These are phyloP conservation scores for Sinelater perroti DNA, from an alignment of 2,888 invertebrate genomes.

Conservation along the genomic window DNA sequence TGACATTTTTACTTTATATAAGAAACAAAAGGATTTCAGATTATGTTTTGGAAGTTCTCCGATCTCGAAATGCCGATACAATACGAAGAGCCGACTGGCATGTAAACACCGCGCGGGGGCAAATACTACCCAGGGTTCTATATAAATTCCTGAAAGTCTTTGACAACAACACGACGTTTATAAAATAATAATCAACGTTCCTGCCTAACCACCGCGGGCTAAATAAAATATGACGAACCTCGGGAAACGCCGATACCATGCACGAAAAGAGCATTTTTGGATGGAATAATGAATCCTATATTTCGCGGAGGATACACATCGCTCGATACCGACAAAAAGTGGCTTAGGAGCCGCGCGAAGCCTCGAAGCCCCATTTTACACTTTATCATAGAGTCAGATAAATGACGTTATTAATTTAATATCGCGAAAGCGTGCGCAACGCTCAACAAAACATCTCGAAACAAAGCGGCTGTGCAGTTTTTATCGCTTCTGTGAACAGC, in stretches of 20 bases:
- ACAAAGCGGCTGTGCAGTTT: no score
- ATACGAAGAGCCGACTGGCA: no score
- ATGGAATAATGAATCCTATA: slow-evolving; percentile 16
- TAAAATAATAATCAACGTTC: slow-evolving; percentile 17
- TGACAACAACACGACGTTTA: slow-evolving; percentile 12
- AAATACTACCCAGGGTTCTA: background rate
- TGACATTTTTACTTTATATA: no score
- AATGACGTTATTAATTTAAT: slow-evolving; percentile 16
- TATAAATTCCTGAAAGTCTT: slow-evolving; percentile 16
- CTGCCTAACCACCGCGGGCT: slow-evolving; percentile 5
- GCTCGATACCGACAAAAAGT: slow-evolving; percentile 13
- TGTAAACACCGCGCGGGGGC: no score
- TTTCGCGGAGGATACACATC: slow-evolving; percentile 10
- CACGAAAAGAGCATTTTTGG: slow-evolving; percentile 14
- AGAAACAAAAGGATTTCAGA: no score
- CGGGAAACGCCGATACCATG: slow-evolving; percentile 12
- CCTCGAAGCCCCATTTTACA: background rate
- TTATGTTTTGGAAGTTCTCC: no score
- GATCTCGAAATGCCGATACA: no score
- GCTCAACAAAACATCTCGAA: no score
- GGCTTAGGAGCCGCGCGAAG: slow-evolving; percentile 7
- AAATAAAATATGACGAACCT: slow-evolving; percentile 15
- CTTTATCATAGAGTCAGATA: slow-evolving; percentile 11
- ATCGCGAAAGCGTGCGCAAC: slow-evolving; percentile 19
- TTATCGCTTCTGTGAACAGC: no score